phyloP scores from a whole-genome alignment of 1,140 invertebrate species.

The Drosophila neocordata region DNA sequence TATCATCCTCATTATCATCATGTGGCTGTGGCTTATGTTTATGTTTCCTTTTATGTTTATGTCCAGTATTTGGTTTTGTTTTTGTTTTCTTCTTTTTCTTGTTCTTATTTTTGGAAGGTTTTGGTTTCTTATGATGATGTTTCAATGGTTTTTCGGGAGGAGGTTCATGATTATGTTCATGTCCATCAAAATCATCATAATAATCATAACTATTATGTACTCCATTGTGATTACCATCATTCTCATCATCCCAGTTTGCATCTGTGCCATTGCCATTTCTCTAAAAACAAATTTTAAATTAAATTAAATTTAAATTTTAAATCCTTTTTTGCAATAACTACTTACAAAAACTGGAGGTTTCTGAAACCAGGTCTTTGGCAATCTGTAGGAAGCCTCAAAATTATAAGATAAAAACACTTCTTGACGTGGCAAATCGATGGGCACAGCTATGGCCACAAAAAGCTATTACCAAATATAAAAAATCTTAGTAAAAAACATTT shows the following conservation, averaged over 20 bases:
- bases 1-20: slow-evolving; percentile 29
- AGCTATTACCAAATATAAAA: slow-evolving; percentile 60
- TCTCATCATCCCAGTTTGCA: slow-evolving; percentile 3
- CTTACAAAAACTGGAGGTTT: slow-evolving; percentile 53
- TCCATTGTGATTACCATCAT: slow-evolving; percentile 21
- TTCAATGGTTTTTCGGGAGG: neutral
- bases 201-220: neutral
- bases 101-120: slow-evolving; percentile 20
- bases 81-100: slow-evolving; percentile 40
- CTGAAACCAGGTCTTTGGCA: slow-evolving; percentile 70
- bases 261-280: slow-evolving; percentile 38
- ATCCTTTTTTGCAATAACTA: too few relatives aligned
- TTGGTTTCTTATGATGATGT: slow-evolving; percentile 18
- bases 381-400: slow-evolving; percentile 87
- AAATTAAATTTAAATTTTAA: too few relatives aligned
- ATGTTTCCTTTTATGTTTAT: slow-evolving; percentile 36
- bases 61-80: slow-evolving; percentile 31
- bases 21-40: slow-evolving; percentile 33
- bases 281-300: neutral
- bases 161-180: slow-evolving; percentile 43
- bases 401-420: slow-evolving; percentile 89
- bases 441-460: slow-evolving; percentile 88
- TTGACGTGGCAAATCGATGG: slow-evolving; percentile 86
- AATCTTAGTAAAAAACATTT: too few relatives aligned
- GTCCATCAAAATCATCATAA: slow-evolving; percentile 46